Evolutionary conservation across 92 coral and sea anemone species (phyloP), one percentile per base, ranked within the genome.

Genomic region (Parazoanthus darwini): DNA sequence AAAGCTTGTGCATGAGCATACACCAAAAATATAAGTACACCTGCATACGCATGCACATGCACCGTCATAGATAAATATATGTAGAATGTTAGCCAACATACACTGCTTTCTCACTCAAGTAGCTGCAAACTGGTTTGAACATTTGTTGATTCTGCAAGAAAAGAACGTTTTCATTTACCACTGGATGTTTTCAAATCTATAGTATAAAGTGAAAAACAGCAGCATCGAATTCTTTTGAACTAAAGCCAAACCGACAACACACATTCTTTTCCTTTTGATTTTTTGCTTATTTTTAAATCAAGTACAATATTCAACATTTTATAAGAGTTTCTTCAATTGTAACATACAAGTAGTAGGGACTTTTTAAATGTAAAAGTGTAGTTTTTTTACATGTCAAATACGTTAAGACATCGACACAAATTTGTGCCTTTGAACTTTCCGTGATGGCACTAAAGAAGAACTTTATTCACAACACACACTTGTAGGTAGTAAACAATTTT

Each of bases 91-190:
- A n/a, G 2, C 3, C 20, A 46, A 84, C 87, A 6, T 84, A 84
- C 87, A 84, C 77, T 14, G 78, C 65, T 13, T 84, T 74, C 66
- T 84, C 87, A 33, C 18, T 84, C 46, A 84, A 73, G 46, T 25
- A 84, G 44, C 87, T 84, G 87, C 87, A 84, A 71, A 84, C 14
- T 18, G 87, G 87, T 46, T 54, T 46, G 6, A 75, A 71, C n/a
- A 68, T 70, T 1, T 18, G 66, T 29, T 71, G 78, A n/a, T 44
- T 84, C 87, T 84, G 43, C 79, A 84, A 84, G 59, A 50, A 25
- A 71, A 29, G 5, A 35, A 38, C 7, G 15, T 4, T 16, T 38
- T 26, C 11, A 66, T 44, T 81, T 26, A 7, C 43, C 3, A 74
- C 37, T 36, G 20, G 46, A 14, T 14, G 37, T 36, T 74, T 13